phyloP scores from a whole-genome alignment of 2,113 vertebrate species.

The Galbula dea region DNA sequence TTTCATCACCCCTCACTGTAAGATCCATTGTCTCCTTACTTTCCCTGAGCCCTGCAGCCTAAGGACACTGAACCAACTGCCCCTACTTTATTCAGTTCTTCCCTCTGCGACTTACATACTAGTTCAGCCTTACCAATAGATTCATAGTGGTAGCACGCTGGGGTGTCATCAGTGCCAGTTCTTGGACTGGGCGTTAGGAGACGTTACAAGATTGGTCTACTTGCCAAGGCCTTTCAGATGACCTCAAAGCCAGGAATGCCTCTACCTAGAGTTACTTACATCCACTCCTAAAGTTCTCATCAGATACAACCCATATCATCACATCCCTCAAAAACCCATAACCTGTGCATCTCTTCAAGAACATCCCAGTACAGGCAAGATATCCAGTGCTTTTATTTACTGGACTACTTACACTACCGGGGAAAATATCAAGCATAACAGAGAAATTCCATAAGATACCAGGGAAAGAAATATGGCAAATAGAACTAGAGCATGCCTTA shows the following conservation, averaged over 20 bases:
- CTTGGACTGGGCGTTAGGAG: neutral
- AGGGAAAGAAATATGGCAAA: neutral
- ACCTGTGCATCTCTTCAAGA: neutral
- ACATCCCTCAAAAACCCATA: neutral
- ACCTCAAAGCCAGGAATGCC: neutral
- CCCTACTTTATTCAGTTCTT: neutral
- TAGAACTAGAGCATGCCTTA: neutral
- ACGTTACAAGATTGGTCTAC: neutral
- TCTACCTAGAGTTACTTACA: neutral
- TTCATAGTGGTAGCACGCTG: neutral
- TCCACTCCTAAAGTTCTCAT: neutral
- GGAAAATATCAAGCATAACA: neutral
- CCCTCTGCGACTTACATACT: neutral
- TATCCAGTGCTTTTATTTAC: neutral
- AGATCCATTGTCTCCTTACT: neutral
- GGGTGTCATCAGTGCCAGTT: neutral
- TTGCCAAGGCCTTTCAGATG: neutral
- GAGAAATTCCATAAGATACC: neutral
- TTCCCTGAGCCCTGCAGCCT: neutral
- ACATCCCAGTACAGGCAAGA: neutral
- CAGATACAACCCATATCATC: neutral
- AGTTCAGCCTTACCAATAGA: neutral
- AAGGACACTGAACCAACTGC: neutral
- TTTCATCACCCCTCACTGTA: neutral
- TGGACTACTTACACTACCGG: neutral